Conservation (phyloP, 2,888 invertebrate genomes). For the Itoplectis maculator region DNA sequence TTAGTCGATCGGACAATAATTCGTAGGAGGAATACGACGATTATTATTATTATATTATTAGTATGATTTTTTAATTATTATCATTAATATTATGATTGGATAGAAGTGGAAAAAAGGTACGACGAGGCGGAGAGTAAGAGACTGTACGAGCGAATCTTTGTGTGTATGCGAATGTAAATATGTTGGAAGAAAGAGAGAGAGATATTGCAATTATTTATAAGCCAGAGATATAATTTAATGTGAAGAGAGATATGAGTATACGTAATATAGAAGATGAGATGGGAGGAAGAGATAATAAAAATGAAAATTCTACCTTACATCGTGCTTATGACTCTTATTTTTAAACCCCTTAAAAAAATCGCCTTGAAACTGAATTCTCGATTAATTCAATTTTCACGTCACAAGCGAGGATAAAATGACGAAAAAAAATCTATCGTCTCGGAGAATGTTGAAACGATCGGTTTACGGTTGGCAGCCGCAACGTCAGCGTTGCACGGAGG, state of each 20-base stretch:
- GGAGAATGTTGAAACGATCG: conserved; percentile 26
- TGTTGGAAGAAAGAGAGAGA: conserved; percentile 72
- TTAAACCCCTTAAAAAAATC: not conserved
- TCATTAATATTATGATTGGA: conserved; percentile 14
- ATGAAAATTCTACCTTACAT: conserved; percentile 73
- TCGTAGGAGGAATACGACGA: conserved; percentile 53
- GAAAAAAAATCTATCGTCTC: not conserved
- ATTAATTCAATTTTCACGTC: too few species aligned
- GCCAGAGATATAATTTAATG: conserved; percentile 82
- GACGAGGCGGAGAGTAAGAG: conserved; percentile 65
- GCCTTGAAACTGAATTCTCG: too few species aligned
- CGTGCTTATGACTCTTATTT: not conserved
- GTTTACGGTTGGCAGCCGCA: conserved; percentile 26
- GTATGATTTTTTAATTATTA: conserved; percentile 33
- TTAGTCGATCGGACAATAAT: conserved; percentile 64
- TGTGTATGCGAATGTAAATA: conserved; percentile 66
- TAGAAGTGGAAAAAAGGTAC: conserved; percentile 8
- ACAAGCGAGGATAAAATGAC: too few species aligned
- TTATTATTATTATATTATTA: conserved; percentile 44
- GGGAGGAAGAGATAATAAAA: conserved; percentile 64
- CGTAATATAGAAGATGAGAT: conserved; percentile 74
- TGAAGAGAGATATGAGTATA: conserved; percentile 77
- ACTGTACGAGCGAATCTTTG: conserved; percentile 63
- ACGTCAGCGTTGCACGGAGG: conserved; percentile 30
- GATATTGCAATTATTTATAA: conserved; percentile 80